These are phyloP conservation scores for Polia nebulosa DNA, from an alignment of 2,888 invertebrate species.

Conservation along the genomic window DNA sequence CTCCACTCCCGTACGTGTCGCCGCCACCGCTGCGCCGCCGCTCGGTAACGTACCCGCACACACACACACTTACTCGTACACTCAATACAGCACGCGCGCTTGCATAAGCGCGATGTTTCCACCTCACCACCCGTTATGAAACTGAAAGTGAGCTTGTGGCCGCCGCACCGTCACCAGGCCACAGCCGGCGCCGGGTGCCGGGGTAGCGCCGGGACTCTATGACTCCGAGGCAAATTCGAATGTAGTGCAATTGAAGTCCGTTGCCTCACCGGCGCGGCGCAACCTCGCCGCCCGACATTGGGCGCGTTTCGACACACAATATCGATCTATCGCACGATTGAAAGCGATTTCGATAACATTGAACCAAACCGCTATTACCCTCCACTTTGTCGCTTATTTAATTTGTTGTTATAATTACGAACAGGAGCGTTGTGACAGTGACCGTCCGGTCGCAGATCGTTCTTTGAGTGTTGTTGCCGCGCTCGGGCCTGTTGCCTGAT, in stretches of 20 bases:
- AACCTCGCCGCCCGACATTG: constrained; percentile 77
- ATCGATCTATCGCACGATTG: constrained; percentile 68
- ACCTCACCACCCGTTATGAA: constrained; percentile 68
- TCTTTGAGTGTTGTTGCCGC: not conserved
- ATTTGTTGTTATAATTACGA: not conserved
- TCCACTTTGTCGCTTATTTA: constrained; percentile 25
- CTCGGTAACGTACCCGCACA: constrained; percentile 81
- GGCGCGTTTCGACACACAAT: constrained; percentile 77
- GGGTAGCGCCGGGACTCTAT: not conserved
- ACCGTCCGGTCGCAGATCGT: not conserved
- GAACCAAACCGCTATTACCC: constrained; percentile 51
- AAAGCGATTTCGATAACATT: constrained; percentile 81
- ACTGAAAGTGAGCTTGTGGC: constrained; percentile 55
- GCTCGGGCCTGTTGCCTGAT: not conserved
- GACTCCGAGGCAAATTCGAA: constrained; percentile 2
- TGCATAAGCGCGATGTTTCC: constrained; percentile 71
- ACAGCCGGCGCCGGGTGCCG: not conserved
- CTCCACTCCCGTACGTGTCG: constrained; percentile 73
- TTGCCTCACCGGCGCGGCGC: constrained; percentile 72
- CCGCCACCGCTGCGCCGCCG: constrained; percentile 44
- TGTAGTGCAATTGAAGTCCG: constrained; percentile 59
- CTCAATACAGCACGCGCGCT: constrained; percentile 59
- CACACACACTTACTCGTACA: constrained; percentile 65
- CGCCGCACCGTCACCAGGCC: not conserved
- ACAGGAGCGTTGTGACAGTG: not conserved